Base-by-base conservation (phyloP, 2,797 vertebrate genomes). In the Oreochromis grahami region DNA sequence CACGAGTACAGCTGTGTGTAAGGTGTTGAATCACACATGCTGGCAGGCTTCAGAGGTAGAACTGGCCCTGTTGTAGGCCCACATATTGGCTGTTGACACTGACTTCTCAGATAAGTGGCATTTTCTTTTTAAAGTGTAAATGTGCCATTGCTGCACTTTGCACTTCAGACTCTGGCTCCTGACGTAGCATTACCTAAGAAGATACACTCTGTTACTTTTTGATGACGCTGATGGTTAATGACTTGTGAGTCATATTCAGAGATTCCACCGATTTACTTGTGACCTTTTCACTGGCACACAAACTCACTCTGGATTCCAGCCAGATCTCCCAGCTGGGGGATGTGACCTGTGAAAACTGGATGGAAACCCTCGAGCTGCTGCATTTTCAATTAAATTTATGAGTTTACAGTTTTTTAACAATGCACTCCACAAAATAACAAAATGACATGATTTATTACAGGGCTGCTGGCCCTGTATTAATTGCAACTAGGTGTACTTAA, bases 171-270 rank as follows among this genome's bases (percentile, higher is more conserved):
- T 89, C 85, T 89, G 80, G 48, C 24, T 85, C 65, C 36, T 81
- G 41, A 74, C 5, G 26, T 81, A 5, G n/a, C 38, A 52, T 81
- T 87, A 85, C 82, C 83, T 77, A 21, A 80, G 53, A 87, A 26
- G 26, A 77, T 72, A 55, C 36, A 34, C 84, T 88, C 80, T 48
- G 36, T 78, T 81, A 81, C 72, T 52, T 81, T 78, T 86, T 76
- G 77, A 80, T 76, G 43, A 29, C 10, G 84, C 86, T 90, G 87
- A 92, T 88, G 74, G 85, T 93, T 92, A 90, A 92, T 90, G 78
- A 70, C 43, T 84, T 81, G n/a, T 34, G 83, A 52, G 84, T 88
- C 87, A 63, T 10, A 86, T 79, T 85, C 38, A 77, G 78, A 88
- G 83, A 79, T 87, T 10, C 6, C 34, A 19, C 8, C 5, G 8